These are phyloP conservation scores for Emydocephalus ijimae DNA, from an alignment of 2,113 vertebrate species.

Conservation along the genomic window DNA sequence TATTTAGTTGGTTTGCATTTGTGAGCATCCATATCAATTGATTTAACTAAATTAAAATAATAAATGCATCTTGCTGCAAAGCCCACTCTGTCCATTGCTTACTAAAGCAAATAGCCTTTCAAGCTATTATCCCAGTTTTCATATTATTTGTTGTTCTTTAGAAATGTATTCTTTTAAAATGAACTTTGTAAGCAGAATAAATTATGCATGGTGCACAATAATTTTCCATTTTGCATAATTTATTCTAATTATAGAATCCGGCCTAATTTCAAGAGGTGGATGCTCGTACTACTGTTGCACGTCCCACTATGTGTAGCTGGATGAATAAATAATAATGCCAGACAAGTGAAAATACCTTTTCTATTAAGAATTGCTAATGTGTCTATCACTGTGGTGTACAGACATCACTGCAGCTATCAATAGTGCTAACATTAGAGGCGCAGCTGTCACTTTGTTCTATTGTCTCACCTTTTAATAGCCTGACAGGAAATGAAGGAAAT, in stretches of 20 bases:
- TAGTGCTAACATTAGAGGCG: neutral
- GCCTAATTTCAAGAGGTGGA: neutral
- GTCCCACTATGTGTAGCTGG: neutral
- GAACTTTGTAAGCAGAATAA: conserved; percentile 20
- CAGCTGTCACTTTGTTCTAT: conserved; percentile 39
- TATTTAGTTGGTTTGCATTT: neutral
- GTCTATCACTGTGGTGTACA: neutral
- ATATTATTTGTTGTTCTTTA: neutral
- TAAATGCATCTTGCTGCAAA: neutral
- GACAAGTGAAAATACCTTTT: conserved; percentile 24
- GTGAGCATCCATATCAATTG: neutral
- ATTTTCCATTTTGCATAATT: conserved; percentile 29
- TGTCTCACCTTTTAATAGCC: conserved; percentile 48
- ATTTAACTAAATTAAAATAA: neutral
- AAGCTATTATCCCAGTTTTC: neutral
- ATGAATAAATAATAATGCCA: conserved; percentile 17
- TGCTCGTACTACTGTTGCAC: neutral
- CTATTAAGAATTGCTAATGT: conserved; percentile 1
- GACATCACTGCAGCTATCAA: conserved; percentile 4
- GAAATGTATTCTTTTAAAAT: neutral
- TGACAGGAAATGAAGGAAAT: conserved; percentile 43
- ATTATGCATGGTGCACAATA: conserved; percentile 18
- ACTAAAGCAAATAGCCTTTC: neutral
- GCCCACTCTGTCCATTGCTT: neutral
- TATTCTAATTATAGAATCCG: conserved; percentile 16